Evolutionary conservation across 2,888 invertebrate species (phyloP).

Genomic region (Platynereis dumerilii): DNA sequence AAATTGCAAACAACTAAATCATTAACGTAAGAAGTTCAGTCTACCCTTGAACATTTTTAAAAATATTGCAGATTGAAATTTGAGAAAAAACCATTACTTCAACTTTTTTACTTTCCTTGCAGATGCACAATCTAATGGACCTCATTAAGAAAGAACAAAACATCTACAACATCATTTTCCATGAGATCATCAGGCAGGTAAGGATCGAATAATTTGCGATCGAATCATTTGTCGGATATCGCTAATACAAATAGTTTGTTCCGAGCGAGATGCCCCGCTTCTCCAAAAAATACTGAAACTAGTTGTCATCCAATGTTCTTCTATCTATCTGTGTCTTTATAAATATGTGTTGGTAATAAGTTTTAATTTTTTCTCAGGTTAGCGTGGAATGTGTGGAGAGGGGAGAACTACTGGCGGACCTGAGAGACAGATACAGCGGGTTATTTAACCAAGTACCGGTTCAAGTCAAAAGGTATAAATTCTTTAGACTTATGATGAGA

Average conservation of each 20-base stretch:
- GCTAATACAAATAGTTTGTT: background rate
- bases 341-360: too few species aligned
- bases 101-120: conserved; percentile 24
- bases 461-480: conserved; percentile 42
- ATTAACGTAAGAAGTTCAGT: too few species aligned
- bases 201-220: background rate
- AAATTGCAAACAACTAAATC: too few species aligned
- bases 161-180: conserved; percentile 63
- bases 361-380: conserved; percentile 48
- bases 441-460: conserved; percentile 60
- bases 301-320: too few species aligned
- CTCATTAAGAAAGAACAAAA: conserved; percentile 63
- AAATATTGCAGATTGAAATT: too few species aligned
- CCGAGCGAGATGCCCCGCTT: too few species aligned
- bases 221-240: background rate
- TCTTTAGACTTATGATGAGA: background rate
- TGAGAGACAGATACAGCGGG: conserved; percentile 56
- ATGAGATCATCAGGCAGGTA: conserved; percentile 63
- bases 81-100: too few species aligned
- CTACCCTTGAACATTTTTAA: too few species aligned
- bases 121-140: conserved; percentile 63
- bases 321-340: too few species aligned
- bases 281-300: too few species aligned
- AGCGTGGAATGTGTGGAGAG: conserved; percentile 62
- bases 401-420: conserved; percentile 58